Base-by-base conservation (phyloP, 2,888 invertebrate species). In the Alloscopus bannaensis region DNA sequence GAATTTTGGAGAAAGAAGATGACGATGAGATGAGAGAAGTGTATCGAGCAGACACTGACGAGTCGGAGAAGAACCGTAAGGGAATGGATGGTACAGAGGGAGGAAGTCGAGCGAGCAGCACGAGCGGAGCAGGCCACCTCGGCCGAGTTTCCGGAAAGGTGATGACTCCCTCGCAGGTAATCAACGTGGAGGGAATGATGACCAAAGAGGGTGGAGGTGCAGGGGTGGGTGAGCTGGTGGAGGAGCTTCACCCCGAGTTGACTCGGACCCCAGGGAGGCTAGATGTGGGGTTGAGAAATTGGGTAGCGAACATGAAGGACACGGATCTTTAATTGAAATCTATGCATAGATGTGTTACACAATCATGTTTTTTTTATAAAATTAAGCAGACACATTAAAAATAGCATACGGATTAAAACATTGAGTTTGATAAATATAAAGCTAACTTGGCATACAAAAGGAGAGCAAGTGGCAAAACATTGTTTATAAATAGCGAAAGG, bases 281-380 rank as follows among this genome's bases (percentile, higher is more conserved):
- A 20, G 31, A 60, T 60, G 13, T 60, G 2, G 59, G 59, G 31
- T n/a, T 60, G 20, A 36, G 59, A 18, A 60, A 29, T 18, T n/a
- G 18, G 20, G 31, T 60, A 1, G n/a, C 59, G 20, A 60, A 60
- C 20, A 60, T 60, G 11, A 29, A 29, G 18, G 59, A 60, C 18
- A 18, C n/a, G 18, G 3, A 36, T 6, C 36, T 36, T 8, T 6
- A 36, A 8, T 36, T 8, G 13, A 47, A 3, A 47, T 13, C 4
- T 47, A n/a, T 47, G 47, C 47, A 47, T 6, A 13, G 47, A 47
- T n/a, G 3, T 47, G 4, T 47, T n/a, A 3, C 18, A n/a, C 6
- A 47, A 3, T 47, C 8, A 13, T 47, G 11, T 47, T 3, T 47
- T n/a, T 13, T 13, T 47, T 18, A 47, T 6, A 6, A 47, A 8